These are phyloP conservation scores for Drosophila nasuta DNA, from an alignment of 1,140 invertebrate genomes.

Conservation along the genomic window DNA sequence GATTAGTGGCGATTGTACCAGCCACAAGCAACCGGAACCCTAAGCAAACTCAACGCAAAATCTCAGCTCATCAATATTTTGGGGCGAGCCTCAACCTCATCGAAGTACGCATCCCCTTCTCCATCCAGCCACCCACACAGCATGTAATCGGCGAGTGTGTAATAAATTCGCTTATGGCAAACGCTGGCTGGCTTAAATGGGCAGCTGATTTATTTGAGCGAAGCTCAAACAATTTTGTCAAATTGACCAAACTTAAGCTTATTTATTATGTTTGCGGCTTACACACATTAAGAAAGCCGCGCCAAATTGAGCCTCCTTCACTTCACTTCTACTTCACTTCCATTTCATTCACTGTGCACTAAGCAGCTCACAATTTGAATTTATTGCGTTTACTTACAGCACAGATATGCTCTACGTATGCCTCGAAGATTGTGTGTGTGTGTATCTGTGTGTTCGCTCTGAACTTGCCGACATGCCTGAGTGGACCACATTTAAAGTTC, in stretches of 20 bases:
- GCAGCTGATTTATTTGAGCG: conserved; percentile 76
- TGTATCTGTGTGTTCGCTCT: neutral
- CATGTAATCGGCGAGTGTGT: conserved; percentile 44
- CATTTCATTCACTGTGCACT: conserved; percentile 1
- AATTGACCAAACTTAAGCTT: conserved; percentile 83
- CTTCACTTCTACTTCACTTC: too few relatives aligned
- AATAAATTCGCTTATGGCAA: conserved; percentile 79
- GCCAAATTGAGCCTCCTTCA: conserved; percentile 53
- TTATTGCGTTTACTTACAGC: conserved; percentile 55
- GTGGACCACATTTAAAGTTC: conserved; percentile 62
- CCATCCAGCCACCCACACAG: too few relatives aligned
- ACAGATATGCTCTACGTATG: conserved; percentile 16
- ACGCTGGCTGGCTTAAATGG: conserved; percentile 75
- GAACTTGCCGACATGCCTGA: conserved; percentile 20
- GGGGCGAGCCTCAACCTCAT: too few relatives aligned
- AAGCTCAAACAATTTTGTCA: conserved; percentile 81
- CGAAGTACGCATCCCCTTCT: neutral
- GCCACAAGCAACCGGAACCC: conserved; percentile 36
- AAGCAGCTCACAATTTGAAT: conserved; percentile 73
- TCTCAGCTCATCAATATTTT: conserved; percentile 68
- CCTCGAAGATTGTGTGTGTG: too few relatives aligned
- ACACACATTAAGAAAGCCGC: conserved; percentile 72
- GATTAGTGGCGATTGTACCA: conserved; percentile 58
- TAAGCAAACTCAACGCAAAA: conserved; percentile 40
- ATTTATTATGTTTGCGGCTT: conserved; percentile 82